Conservation (phyloP, 2,797 vertebrate genomes). For the Bufotes viridis region DNA sequence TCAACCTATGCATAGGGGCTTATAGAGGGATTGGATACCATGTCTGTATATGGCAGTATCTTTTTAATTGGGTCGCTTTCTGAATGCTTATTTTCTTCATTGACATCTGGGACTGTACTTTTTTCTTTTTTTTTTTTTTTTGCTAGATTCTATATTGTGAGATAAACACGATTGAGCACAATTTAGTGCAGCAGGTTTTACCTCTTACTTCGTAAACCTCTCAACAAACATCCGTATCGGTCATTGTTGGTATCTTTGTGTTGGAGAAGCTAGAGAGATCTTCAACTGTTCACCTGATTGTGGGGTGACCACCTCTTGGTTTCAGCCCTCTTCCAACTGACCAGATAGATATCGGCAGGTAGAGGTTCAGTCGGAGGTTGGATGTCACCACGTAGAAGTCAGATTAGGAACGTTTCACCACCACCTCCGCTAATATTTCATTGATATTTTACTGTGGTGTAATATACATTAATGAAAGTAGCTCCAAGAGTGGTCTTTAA, state of each 20-base stretch:
- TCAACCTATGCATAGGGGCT: not conserved
- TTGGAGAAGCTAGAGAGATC: not conserved
- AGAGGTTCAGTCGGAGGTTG: too few species aligned
- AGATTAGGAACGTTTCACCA: not conserved
- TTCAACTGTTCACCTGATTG: too few species aligned
- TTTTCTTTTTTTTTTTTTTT: not conserved
- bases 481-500: not conserved
- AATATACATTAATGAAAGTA: not conserved
- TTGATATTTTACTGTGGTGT: not conserved
- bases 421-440: not conserved
- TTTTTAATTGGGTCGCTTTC: not conserved
- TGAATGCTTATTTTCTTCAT: not conserved
- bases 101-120: not conserved
- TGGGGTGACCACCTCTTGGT: not conserved
- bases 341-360: too few species aligned
- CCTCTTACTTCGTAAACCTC: too few species aligned
- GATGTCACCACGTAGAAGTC: too few species aligned
- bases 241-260: not conserved
- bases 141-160: not conserved
- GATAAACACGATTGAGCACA: not conserved
- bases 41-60: not conserved
- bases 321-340: not conserved
- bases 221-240: not conserved
- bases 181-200: not conserved
- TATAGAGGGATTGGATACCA: not conserved